Percentiles rank a stretch among this genome's conserved stretches.
Conservation (phyloP, 1,140 invertebrate species). For the Goniozus legneri region DNA sequence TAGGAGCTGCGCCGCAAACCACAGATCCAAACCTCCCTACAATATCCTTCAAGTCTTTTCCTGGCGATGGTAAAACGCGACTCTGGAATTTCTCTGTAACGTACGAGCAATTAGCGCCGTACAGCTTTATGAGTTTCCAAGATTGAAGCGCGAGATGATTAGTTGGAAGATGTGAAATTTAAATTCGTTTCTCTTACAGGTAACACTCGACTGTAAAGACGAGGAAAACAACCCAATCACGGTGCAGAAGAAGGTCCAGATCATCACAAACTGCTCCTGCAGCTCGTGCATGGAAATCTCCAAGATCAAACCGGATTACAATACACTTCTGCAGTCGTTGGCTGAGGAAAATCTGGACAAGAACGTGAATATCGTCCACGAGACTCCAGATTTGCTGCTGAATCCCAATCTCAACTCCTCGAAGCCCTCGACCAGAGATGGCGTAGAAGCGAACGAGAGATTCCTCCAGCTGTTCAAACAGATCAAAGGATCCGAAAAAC, state of each 20-base stretch:
- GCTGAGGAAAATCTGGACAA: conserved; percentile 41
- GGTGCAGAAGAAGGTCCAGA: conserved; percentile 62
- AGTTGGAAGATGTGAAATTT: neutral
- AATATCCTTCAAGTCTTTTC: too few species aligned
- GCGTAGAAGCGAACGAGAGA: conserved; percentile 38
- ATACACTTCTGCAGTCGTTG: conserved; percentile 40
- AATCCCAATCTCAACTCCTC: conserved; percentile 45
- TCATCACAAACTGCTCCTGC: conserved; percentile 65
- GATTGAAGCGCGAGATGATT: neutral
- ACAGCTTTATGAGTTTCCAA: too few species aligned
- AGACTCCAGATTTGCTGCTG: conserved; percentile 46
- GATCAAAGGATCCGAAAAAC: conserved; percentile 37
- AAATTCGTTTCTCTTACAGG: conserved; percentile 40
- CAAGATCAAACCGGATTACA: conserved; percentile 48
- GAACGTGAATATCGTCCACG: conserved; percentile 38
- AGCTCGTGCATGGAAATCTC: conserved; percentile 56
- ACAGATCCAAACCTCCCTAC: too few species aligned
- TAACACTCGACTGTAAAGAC: conserved; percentile 58
- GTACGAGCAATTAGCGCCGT: too few species aligned
- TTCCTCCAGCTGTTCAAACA: conserved; percentile 45
- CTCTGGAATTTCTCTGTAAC: too few species aligned
- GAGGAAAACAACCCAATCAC: conserved; percentile 54
- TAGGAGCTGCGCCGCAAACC: too few species aligned
- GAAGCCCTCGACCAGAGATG: conserved; percentile 38
- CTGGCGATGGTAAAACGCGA: too few species aligned